Evolutionary conservation across 2,888 invertebrate genomes (phyloP).

Genomic region (Nudaria mundana): DNA sequence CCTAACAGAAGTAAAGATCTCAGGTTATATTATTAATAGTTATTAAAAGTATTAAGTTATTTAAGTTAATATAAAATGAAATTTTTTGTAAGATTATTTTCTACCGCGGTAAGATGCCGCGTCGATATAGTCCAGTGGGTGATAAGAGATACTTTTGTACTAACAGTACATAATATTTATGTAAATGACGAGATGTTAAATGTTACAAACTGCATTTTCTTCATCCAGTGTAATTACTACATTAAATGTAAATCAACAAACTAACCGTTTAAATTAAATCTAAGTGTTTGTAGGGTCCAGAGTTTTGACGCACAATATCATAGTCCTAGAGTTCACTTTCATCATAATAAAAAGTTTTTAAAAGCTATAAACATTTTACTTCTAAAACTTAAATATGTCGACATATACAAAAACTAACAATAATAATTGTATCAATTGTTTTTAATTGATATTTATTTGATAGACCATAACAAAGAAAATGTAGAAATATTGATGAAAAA

Average conservation of each 20-base stretch:
- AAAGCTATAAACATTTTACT: conserved; percentile 69
- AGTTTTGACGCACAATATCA: conserved; percentile 80
- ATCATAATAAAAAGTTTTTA: conserved; percentile 59
- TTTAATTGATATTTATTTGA: conserved; percentile 79
- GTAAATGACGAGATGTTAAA: conserved; percentile 50
- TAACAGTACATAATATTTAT: conserved; percentile 56
- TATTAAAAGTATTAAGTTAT: conserved; percentile 81
- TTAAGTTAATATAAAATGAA: conserved; percentile 79
- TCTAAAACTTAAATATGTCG: conserved; percentile 70
- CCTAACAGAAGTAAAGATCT: conserved; percentile 70
- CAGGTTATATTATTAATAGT: conserved; percentile 78
- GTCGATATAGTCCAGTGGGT: conserved; percentile 58
- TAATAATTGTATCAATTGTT: conserved; percentile 76
- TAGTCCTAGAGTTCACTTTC: conserved; percentile 76
- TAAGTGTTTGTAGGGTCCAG: conserved; percentile 81
- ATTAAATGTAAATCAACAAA: conserved; percentile 75
- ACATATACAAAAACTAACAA: conserved; percentile 73
- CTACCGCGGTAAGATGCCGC: conserved; percentile 57
- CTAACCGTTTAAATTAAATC: conserved; percentile 75
- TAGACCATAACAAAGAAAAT: conserved; percentile 74
- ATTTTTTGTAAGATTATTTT: conserved; percentile 77
- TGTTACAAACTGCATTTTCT: conserved; percentile 67
- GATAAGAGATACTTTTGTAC: conserved; percentile 50
- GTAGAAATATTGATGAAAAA: conserved; percentile 75
- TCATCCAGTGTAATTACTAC: conserved; percentile 75